Conservation (phyloP, 1,140 invertebrate species). For the Phortica variegata region DNA sequence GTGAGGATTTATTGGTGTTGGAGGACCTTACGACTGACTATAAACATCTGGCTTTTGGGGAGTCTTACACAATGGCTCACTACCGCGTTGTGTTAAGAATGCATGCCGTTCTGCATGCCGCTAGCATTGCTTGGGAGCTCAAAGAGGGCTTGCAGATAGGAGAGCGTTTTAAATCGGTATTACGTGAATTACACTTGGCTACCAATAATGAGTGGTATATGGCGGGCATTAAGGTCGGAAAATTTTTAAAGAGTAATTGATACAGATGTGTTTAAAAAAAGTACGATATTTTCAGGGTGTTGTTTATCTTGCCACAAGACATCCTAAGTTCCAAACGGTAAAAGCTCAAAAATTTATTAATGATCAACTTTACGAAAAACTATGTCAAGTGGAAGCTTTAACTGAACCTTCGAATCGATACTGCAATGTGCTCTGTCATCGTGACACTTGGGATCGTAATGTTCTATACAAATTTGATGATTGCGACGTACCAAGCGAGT, state of each 20-base stretch:
- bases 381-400: slow-evolving; percentile 31
- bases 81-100: slow-evolving; percentile 46
- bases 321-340: slow-evolving; percentile 27
- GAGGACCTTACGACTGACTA: slow-evolving; percentile 48
- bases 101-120: slow-evolving; percentile 55
- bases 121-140: slow-evolving; percentile 51
- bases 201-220: slow-evolving; percentile 32
- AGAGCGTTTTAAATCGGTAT: slow-evolving; percentile 37
- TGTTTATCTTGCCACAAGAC: slow-evolving; percentile 34
- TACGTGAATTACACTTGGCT: slow-evolving; percentile 26
- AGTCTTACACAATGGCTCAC: slow-evolving; percentile 34
- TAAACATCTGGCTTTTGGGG: slow-evolving; percentile 33
- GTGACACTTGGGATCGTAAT: slow-evolving; percentile 67
- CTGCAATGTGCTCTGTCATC: slow-evolving; percentile 63
- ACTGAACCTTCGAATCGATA: slow-evolving; percentile 25
- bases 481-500: slow-evolving; percentile 46
- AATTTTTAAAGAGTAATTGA: background rate
- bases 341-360: slow-evolving; percentile 34
- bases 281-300: slow-evolving; percentile 21
- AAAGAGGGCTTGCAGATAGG: slow-evolving; percentile 37
- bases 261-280: background rate
- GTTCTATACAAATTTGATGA: slow-evolving; percentile 61
- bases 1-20: slow-evolving; percentile 47
- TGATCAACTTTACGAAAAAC: slow-evolving; percentile 36
- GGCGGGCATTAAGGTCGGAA: slow-evolving; percentile 33